phyloP scores from a whole-genome alignment of 2,797 vertebrate species.

The Helarctos malayanus region DNA sequence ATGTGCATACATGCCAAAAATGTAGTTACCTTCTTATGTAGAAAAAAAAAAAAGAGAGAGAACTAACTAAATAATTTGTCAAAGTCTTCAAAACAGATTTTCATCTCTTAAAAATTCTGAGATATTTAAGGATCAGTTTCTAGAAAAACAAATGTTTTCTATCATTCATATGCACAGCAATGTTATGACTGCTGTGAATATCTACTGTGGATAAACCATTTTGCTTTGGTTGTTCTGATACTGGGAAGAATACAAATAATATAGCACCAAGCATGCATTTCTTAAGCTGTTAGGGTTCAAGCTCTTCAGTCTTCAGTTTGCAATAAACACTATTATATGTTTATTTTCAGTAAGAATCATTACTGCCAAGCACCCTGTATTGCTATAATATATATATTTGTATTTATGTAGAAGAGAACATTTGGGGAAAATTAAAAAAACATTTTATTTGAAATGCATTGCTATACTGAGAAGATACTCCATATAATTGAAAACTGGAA shows the following conservation, averaged over 20 bases:
- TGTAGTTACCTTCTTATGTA: not conserved
- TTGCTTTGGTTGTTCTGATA: constrained; percentile 79
- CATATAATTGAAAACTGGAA: constrained; percentile 17
- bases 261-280: constrained; percentile 61
- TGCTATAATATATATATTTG: not conserved
- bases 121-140: not conserved
- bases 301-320: not conserved
- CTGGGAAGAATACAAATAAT: constrained; percentile 64
- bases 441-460: constrained; percentile 2
- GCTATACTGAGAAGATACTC: constrained; percentile 12
- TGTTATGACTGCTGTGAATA: constrained; percentile 71
- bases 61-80: not conserved
- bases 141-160: not conserved
- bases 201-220: constrained; percentile 74
- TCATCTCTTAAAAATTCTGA: not conserved
- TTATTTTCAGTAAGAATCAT: not conserved
- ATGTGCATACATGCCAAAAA: not conserved
- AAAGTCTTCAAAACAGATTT: constrained; percentile 1
- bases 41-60: not conserved
- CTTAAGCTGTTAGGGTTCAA: not conserved
- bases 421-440: not conserved
- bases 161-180: constrained; percentile 61
- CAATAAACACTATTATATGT: not conserved
- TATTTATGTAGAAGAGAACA: not conserved
- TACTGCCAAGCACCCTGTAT: not conserved